Percentiles rank a stretch among this genome's conserved stretches.
Evolutionary conservation across 2,888 invertebrate genomes (phyloP).

Genomic region (Alloscopus bannaensis): DNA sequence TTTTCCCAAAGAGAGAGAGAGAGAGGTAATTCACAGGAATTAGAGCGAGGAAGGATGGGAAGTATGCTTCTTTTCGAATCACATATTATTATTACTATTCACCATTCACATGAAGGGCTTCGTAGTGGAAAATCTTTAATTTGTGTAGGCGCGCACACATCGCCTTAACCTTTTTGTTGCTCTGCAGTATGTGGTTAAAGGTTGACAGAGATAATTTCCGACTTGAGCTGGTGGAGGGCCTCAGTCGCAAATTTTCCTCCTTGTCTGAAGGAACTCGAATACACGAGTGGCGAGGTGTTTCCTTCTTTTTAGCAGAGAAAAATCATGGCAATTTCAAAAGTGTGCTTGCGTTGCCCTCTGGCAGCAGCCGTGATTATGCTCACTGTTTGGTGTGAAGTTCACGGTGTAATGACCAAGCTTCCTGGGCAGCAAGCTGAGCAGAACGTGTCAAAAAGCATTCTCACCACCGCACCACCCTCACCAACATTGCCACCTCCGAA

Average conservation of each 20-base stretch:
- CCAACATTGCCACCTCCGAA: slow-evolving; percentile 12
- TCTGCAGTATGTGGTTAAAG: no score
- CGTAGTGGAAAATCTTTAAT: no score
- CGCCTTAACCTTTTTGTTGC: no score
- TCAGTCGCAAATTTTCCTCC: slow-evolving; percentile 22
- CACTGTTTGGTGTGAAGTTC: slow-evolving; percentile 4
- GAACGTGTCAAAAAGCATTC: slow-evolving; percentile 20
- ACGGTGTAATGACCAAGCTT: slow-evolving; percentile 33
- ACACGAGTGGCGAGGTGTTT: no score
- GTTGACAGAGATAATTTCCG: no score
- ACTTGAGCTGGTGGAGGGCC: slow-evolving; percentile 12
- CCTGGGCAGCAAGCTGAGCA: not conserved
- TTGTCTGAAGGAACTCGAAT: slow-evolving; percentile 18
- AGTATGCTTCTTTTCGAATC: no score
- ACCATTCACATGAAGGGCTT: no score
- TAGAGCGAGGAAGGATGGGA: slow-evolving; percentile 40
- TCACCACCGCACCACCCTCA: slow-evolving; percentile 11
- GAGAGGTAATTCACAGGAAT: slow-evolving; percentile 48
- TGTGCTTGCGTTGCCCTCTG: not conserved
- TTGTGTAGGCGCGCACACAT: no score
- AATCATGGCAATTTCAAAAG: not conserved
- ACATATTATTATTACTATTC: no score
- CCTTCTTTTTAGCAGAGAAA: not conserved
- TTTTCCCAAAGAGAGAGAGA: no score
- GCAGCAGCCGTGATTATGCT: not conserved